Evolutionary conservation across 1,140 invertebrate genomes (phyloP), one percentile per base, ranked within the genome.

Genomic region (Paraescarpia echinospica): DNA sequence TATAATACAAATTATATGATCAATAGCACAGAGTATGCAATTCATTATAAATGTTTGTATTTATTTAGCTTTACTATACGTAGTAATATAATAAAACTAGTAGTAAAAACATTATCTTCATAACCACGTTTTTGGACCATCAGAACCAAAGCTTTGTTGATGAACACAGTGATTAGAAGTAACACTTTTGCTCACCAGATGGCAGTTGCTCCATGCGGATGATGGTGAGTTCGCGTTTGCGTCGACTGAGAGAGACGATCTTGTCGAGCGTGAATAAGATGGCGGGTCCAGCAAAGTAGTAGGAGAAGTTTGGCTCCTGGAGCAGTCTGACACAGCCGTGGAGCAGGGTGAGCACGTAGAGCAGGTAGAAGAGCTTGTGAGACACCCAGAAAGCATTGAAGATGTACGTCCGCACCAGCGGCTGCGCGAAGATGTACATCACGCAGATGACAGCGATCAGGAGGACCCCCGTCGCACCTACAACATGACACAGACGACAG

Each of bases 401-500:
- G 91, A 96, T 95, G 96, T 98, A 99, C 92, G 98, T 98, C 4
- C 99, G 97, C 41, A 99, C 98, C 2, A 97, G 97, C 0, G 99
- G 98, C 96, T 99, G 98, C 0, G 99, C 98, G 95, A 99, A 99
- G 0, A 99, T 98, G 95, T 99, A 99, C 92, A 99, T 99, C 89
- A 99, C 98, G 94, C 98, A 98, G 97, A 99, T 99, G 34, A 99
- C 97, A 88, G 98, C 97, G 94, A 99, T 99, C 0, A 99, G 96
- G 1, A 99, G 94, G 0, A 99, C 98, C n/a, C 99, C 99, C 0
- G 98, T 99, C 18, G 99, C 96, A 93, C 99, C 98, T 98, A 96
- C 35, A 90, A 99, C 92, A 99, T 99, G 90, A 99, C 98, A 94
- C 98, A 98, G 97, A 99, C 99, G 34, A 99, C 97, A 88, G 98